phyloP scores from a whole-genome alignment of 2,113 vertebrate genomes.

The Passer montanus region DNA sequence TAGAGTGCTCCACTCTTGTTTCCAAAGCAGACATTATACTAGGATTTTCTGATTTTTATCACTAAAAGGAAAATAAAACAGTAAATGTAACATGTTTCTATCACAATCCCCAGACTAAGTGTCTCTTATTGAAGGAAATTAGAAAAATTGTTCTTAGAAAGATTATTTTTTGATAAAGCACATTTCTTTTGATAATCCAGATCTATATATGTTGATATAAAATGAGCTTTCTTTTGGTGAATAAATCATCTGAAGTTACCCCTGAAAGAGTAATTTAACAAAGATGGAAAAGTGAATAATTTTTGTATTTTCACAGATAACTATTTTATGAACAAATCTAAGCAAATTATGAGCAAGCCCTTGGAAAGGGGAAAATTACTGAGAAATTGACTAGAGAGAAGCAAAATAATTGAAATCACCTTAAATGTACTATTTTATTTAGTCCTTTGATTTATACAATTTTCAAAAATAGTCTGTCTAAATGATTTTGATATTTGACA shows the following conservation, averaged over 20 bases:
- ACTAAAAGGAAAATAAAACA: neutral
- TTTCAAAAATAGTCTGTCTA: neutral
- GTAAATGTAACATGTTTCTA: neutral
- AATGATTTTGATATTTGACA: neutral
- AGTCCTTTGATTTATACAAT: neutral
- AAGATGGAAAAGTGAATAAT: neutral
- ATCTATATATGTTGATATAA: neutral
- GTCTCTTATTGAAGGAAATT: neutral
- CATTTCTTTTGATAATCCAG: neutral
- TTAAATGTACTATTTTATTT: neutral
- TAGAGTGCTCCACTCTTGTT: neutral
- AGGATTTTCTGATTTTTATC: neutral
- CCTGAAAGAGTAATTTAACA: neutral
- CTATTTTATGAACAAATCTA: neutral
- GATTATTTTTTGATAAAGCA: neutral
- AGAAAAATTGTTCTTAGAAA: neutral
- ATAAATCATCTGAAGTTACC: neutral
- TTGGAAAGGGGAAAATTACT: neutral
- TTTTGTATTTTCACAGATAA: neutral
- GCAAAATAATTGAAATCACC: neutral
- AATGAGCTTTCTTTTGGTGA: neutral
- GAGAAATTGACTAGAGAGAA: neutral
- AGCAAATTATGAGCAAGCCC: neutral
- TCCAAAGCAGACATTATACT: neutral
- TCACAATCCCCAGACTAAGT: neutral